phyloP scores from a whole-genome alignment of 1,140 invertebrate species.

The Pogonus chalceus region DNA sequence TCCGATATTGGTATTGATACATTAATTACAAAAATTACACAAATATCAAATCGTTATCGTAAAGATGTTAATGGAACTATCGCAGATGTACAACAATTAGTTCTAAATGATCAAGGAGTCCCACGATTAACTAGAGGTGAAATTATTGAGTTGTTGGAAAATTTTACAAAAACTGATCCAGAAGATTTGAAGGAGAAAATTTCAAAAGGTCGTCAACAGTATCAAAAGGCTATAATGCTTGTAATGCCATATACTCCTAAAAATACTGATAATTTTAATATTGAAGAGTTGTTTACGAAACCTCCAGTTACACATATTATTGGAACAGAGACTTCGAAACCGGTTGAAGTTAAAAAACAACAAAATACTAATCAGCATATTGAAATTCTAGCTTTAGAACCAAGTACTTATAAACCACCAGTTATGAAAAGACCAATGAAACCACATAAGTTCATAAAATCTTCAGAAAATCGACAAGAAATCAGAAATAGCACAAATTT shows the following conservation, averaged over 20 bases:
- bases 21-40: background rate
- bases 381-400: background rate
- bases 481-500: background rate
- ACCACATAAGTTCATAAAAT: background rate
- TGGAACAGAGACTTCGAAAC: slow-evolving; percentile 11
- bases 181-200: slow-evolving; percentile 16
- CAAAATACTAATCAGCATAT: background rate
- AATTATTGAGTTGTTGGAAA: slow-evolving; percentile 44
- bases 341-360: background rate
- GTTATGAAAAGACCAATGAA: background rate
- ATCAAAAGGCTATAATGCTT: slow-evolving; percentile 42
- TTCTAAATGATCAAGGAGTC: slow-evolving; percentile 39
- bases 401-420: background rate
- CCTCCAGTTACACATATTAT: slow-evolving; percentile 42
- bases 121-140: slow-evolving; percentile 42
- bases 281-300: slow-evolving; percentile 44
- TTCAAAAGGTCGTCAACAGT: slow-evolving; percentile 30
- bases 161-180: slow-evolving; percentile 39
- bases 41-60: background rate
- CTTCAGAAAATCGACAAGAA: background rate
- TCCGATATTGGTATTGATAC: background rate
- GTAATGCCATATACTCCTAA: slow-evolving; percentile 42
- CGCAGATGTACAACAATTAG: slow-evolving; percentile 42
- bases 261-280: slow-evolving; percentile 29
- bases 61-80: slow-evolving; percentile 40